phyloP scores from a whole-genome alignment of 2,888 invertebrate genomes.

The Mycalesis mineus region DNA sequence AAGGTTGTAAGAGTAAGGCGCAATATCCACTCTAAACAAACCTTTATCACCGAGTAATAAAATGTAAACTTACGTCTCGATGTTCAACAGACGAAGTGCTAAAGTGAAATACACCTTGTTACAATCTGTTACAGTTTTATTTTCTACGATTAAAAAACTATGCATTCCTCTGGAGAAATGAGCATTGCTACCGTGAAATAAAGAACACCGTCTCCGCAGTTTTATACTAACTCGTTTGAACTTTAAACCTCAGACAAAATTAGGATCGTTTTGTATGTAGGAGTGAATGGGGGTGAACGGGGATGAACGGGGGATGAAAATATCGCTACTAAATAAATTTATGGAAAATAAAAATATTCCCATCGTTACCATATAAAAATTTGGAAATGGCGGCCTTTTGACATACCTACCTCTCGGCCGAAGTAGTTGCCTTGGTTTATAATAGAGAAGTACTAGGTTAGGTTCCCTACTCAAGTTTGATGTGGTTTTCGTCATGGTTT shows the following conservation, averaged over 20 bases:
- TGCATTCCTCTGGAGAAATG: background rate
- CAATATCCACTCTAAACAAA: background rate
- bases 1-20: background rate
- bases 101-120: background rate
- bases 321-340: too few species aligned
- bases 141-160: background rate
- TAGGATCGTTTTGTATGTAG: background rate
- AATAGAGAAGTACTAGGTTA: too few species aligned
- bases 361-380: too few species aligned
- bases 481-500: too few species aligned
- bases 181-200: background rate
- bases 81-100: background rate
- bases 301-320: too few species aligned
- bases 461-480: too few species aligned
- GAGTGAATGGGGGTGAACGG: background rate
- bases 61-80: background rate
- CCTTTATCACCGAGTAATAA: constrained; percentile 2
- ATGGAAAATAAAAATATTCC: too few species aligned
- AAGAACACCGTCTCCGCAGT: background rate
- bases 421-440: too few species aligned
- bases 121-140: background rate
- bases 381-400: too few species aligned
- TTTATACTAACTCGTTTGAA: background rate
- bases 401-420: too few species aligned
- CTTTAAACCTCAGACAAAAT: background rate